phyloP scores from a whole-genome alignment of 2,797 vertebrate species.

The Selene dorsalis region DNA sequence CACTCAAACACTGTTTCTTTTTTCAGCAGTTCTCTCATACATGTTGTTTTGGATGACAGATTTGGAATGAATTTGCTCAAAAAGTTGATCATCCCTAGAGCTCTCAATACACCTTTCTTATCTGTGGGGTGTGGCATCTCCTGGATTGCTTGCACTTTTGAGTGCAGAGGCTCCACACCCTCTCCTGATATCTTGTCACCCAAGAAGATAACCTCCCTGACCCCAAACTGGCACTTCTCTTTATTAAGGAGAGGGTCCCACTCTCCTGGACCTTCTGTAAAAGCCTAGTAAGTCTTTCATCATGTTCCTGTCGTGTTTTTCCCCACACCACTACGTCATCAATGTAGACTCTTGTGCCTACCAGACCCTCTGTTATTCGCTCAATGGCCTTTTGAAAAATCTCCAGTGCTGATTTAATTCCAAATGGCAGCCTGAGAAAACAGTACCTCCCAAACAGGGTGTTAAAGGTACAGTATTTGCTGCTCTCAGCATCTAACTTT shows the following conservation, averaged over 20 bases:
- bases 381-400: constrained; percentile 8
- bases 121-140: neutral
- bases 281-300: neutral
- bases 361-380: neutral
- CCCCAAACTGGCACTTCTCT: neutral
- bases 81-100: neutral
- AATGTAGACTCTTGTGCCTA: constrained; percentile 7
- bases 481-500: constrained; percentile 2
- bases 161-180: neutral
- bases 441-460: neutral
- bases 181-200: neutral
- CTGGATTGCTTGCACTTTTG: neutral
- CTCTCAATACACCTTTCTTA: neutral
- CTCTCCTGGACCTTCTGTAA: neutral
- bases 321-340: constrained; percentile 1
- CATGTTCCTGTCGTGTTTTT: neutral
- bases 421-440: constrained; percentile 4
- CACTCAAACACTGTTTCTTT: no score
- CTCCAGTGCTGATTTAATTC: neutral
- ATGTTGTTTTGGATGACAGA: constrained; percentile 5
- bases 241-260: neutral
- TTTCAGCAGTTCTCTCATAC: neutral
- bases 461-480: neutral
- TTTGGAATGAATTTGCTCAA: constrained; percentile 22
- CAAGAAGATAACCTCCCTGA: no score